A percentile compares a stretch with the other conserved stretches of the same genome.
These are phyloP conservation scores for Epinotia brunnichana DNA, from an alignment of 2,888 invertebrate species.

Conservation along the genomic window DNA sequence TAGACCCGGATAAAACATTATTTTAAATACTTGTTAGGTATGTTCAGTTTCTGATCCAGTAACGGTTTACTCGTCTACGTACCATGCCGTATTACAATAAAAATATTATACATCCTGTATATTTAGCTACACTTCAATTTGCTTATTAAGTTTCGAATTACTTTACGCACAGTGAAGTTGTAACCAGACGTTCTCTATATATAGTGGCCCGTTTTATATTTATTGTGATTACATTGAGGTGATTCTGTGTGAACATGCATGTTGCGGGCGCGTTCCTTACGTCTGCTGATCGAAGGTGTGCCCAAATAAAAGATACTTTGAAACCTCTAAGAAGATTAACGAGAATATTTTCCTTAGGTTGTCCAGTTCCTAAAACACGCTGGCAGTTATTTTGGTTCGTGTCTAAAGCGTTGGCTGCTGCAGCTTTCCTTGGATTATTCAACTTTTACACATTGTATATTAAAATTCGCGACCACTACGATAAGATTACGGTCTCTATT, in stretches of 20 bases:
- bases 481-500: conserved; percentile 58
- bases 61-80: neutral
- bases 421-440: conserved; percentile 52
- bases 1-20: too few relatives aligned
- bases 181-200: neutral
- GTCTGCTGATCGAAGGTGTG: neutral
- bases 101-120: conserved; percentile 11
- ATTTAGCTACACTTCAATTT: neutral
- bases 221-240: neutral
- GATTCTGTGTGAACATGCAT: neutral
- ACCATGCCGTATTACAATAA: neutral
- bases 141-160: conserved; percentile 9
- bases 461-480: conserved; percentile 58
- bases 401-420: conserved; percentile 48
- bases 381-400: conserved; percentile 42
- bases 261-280: neutral
- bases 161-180: neutral
- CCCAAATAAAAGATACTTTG: conserved; percentile 9
- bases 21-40: neutral
- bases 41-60: neutral
- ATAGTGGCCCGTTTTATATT: neutral
- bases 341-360: conserved; percentile 61
- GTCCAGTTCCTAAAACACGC: conserved; percentile 45
- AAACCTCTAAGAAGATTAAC: conserved; percentile 14
- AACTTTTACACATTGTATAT: conserved; percentile 57